Evolutionary conservation across 2,888 invertebrate species (phyloP).

Genomic region (Bruchidius siliquastri): DNA sequence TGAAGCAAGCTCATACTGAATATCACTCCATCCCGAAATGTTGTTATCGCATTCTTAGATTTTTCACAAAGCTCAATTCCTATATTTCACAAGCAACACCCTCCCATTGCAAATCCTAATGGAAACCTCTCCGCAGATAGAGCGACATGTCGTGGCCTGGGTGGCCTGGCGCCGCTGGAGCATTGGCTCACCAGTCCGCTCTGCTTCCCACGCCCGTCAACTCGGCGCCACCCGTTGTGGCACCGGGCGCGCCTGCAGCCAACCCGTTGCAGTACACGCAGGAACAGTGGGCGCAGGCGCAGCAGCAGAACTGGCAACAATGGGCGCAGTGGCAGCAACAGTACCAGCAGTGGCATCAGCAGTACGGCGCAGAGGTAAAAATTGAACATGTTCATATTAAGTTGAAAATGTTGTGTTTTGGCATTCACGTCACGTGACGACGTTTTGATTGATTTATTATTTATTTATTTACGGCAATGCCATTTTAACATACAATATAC

Average conservation of each 20-base stretch:
- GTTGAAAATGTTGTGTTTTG: too few species aligned
- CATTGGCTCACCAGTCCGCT: background rate
- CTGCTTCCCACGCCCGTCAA: conserved; percentile 24
- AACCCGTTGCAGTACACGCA: conserved; percentile 51
- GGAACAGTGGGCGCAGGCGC: conserved; percentile 66
- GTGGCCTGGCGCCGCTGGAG: conserved; percentile 32
- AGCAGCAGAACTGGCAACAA: conserved; percentile 69
- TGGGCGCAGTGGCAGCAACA: conserved; percentile 76
- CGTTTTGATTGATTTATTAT: too few species aligned
- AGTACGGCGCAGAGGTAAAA: conserved; percentile 68
- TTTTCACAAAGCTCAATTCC: background rate
- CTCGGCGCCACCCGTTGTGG: conserved; percentile 23
- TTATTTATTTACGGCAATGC: too few species aligned
- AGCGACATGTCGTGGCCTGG: conserved; percentile 43
- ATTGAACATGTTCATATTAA: too few species aligned
- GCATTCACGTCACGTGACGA: too few species aligned
- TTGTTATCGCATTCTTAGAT: too few species aligned
- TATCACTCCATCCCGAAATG: too few species aligned
- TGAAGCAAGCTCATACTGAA: too few species aligned
- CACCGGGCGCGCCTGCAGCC: conserved; percentile 19
- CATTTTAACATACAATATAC: too few species aligned
- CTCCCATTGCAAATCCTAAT: background rate
- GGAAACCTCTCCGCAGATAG: background rate
- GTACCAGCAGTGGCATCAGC: conserved; percentile 71
- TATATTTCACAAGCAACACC: background rate